Base-by-base conservation (phyloP, 2,113 vertebrate species). In the Bombycilla garrulus region DNA sequence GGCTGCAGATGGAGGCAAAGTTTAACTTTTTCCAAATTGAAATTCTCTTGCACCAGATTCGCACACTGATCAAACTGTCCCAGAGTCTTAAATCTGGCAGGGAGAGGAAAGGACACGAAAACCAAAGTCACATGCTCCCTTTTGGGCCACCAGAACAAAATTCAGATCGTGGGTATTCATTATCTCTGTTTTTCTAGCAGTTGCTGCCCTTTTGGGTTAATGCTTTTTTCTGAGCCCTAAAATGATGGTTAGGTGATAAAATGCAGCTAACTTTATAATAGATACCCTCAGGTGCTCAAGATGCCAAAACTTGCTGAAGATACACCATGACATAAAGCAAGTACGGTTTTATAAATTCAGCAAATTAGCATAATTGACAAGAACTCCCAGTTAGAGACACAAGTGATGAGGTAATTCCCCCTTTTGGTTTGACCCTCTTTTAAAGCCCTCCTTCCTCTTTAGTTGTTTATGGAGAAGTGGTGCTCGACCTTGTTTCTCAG, bases 401-500 rank as follows among this genome's bases (percentile, higher is more conserved):
- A 61, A 21, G 5, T 62, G 47, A 53, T 31, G 33, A 61, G 13
- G 21, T 31, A 44, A 53, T 61, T 53, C 16, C 8, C 21, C 13
- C 3, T 31, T 51, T 53, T 31, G 57, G 38, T 83, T 53, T 0
- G 0, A 51, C 33, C 11, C 4, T 44, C 31, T 83, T 82, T 61
- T 21, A 36, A 53, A 45, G 21, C 11, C 5, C 16, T 6, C 6
- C 11, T 72, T 72, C 38, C 56, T 53, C 2, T 1, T 61, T 82
- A 44, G 45, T 25, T 82, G 6, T 44, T 83, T 25, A 25, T 53
- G 16, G 47, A 47, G 53, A 25, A 53, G 16, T 25, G 22, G 31
- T 1, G 0, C 3, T 44, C 1, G 0, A 35, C 8, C 31, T 71
- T 44, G 31, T 10, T 36, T 82, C 80, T 71, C 33, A 31, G 25